A percentile compares a stretch with the other conserved stretches of the same genome.
Conservation (phyloP, 1,140 invertebrate species). For the Pseudobourletiella spinata region DNA sequence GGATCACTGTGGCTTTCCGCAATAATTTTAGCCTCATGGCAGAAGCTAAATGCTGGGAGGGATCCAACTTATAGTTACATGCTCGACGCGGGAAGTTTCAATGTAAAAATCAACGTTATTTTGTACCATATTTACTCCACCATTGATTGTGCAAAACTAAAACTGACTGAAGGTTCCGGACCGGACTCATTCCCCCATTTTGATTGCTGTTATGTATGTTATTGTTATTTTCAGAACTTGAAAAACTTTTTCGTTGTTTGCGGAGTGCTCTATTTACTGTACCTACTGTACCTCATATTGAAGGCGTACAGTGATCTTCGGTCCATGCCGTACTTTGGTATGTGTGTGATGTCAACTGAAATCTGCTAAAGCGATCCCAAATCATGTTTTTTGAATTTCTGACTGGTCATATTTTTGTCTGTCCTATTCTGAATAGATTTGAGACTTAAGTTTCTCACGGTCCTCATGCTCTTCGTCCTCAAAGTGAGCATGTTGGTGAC, state of each 20-base stretch:
- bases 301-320: constrained; percentile 86
- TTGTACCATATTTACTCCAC: too few relatives aligned
- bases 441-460: constrained; percentile 79
- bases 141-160: too few relatives aligned
- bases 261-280: constrained; percentile 73
- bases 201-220: too few relatives aligned
- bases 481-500: constrained; percentile 68
- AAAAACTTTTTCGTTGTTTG: constrained; percentile 83
- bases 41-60: constrained; percentile 74
- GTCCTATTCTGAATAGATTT: constrained; percentile 71
- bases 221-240: constrained; percentile 55
- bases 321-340: constrained; percentile 95
- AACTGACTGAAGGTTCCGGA: too few relatives aligned
- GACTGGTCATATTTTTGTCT: too few relatives aligned
- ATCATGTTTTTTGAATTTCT: too few relatives aligned
- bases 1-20: constrained; percentile 77
- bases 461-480: constrained; percentile 73
- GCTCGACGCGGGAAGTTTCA: constrained; percentile 76
- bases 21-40: constrained; percentile 75
- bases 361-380: too few relatives aligned
- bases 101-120: too few relatives aligned
- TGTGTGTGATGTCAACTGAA: too few relatives aligned
- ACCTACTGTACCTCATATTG: constrained; percentile 71
- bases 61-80: constrained; percentile 91
- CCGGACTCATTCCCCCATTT: too few relatives aligned